Percentiles rank a stretch among this genome's conserved stretches.
Evolutionary conservation across 2,888 invertebrate genomes (phyloP).

Genomic region (Hypercompe scribonia): DNA sequence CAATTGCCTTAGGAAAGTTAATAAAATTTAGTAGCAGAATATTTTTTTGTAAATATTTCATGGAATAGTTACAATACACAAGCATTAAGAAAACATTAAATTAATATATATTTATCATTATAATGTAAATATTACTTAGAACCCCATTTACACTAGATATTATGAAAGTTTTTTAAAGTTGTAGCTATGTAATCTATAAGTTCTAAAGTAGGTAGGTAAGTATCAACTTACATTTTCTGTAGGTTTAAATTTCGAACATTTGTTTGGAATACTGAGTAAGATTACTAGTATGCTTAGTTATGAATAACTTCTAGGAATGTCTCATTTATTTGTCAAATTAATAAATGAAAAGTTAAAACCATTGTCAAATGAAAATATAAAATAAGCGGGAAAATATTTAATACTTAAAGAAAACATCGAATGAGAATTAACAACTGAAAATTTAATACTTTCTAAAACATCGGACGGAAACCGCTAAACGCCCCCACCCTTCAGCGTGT

Average conservation of each 20-base stretch:
- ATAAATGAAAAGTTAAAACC: not conserved
- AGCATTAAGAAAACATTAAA: not conserved
- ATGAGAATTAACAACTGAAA: slow-evolving; percentile 59
- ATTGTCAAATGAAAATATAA: slow-evolving; percentile 15
- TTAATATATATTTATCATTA: too few relatives aligned
- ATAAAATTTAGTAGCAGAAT: too few relatives aligned
- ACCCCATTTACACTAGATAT: not conserved
- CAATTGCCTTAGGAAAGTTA: too few relatives aligned
- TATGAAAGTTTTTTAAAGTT: not conserved
- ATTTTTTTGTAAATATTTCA: too few relatives aligned
- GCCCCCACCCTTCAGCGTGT: slow-evolving; percentile 66
- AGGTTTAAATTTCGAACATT: not conserved
- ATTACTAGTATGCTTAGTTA: not conserved
- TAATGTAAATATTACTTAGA: not conserved
- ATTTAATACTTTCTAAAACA: slow-evolving; percentile 78
- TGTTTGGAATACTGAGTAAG: not conserved
- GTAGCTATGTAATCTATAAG: not conserved
- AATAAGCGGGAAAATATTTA: slow-evolving; percentile 36
- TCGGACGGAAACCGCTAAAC: slow-evolving; percentile 69
- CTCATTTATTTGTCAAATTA: not conserved
- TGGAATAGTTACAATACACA: not conserved
- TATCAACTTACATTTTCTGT: not conserved
- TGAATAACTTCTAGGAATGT: not conserved
- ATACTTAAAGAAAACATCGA: slow-evolving; percentile 38
- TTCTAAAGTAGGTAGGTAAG: not conserved